Evolutionary conservation across 2,797 vertebrate genomes (phyloP).

Genomic region (Gambelia wislizenii): DNA sequence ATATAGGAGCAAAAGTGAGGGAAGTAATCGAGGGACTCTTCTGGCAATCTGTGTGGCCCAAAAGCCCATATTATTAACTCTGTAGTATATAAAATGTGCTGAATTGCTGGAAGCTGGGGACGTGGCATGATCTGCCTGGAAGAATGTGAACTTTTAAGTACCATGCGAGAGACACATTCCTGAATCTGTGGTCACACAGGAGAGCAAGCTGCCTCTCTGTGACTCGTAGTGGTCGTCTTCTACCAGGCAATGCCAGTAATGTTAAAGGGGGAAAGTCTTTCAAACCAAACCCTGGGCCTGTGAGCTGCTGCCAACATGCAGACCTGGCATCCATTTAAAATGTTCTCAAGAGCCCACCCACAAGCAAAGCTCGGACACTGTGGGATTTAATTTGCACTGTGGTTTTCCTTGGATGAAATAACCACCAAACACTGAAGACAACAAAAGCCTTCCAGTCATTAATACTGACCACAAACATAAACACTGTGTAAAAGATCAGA

Average conservation of each 20-base stretch:
- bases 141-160: constrained; percentile 6
- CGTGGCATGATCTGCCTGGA: constrained; percentile 12
- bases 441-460: rapidly evolving
- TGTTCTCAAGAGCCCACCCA: constrained; percentile 29
- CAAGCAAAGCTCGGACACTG: not conserved
- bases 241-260: not conserved
- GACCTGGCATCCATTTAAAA: constrained; percentile 1
- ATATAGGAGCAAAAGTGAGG: not conserved
- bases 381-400: constrained; percentile 17
- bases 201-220: not conserved
- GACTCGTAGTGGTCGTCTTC: constrained; percentile 7
- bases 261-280: constrained; percentile 1
- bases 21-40: constrained; percentile 6
- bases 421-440: not conserved
- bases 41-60: constrained; percentile 32
- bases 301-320: constrained; percentile 1
- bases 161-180: constrained; percentile 12
- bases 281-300: constrained; percentile 18
- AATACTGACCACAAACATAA: constrained; percentile 95
- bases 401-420: constrained; percentile 32
- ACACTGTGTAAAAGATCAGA: constrained; percentile 94
- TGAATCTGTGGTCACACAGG: not conserved
- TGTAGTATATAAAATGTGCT: not conserved
- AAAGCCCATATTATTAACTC: not conserved
- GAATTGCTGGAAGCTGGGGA: constrained; percentile 24